Conservation (phyloP, 2,113 vertebrate genomes). For the Pseudolaguvia tuberculata region DNA sequence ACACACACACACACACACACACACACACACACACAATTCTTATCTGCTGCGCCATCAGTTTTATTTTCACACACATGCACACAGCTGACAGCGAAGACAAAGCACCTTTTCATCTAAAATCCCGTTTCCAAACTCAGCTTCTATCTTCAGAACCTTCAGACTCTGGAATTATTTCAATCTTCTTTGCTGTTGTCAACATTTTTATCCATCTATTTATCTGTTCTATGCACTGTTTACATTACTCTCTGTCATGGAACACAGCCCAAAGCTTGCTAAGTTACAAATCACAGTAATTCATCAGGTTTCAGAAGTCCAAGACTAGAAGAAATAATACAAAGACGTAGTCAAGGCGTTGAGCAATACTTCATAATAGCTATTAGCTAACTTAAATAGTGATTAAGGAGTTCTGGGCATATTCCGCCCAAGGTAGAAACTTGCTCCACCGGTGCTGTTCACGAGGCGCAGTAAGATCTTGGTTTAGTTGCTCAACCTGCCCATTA, state of each 20-base stretch:
- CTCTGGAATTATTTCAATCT: not conserved
- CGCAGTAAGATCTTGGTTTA: too few relatives aligned
- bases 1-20: too few relatives aligned
- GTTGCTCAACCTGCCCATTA: too few relatives aligned
- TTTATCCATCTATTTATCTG: not conserved
- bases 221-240: not conserved
- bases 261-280: constrained; percentile 7
- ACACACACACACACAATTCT: not conserved
- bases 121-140: not conserved
- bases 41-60: constrained; percentile 20
- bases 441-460: too few relatives aligned
- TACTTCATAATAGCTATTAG: too few relatives aligned
- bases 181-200: not conserved
- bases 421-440: too few relatives aligned
- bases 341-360: too few relatives aligned
- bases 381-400: too few relatives aligned
- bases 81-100: constrained; percentile 22
- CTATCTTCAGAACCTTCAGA: not conserved
- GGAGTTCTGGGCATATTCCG: too few relatives aligned
- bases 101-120: constrained; percentile 2
- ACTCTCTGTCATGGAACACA: not conserved
- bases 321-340: too few relatives aligned
- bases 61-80: not conserved
- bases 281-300: constrained; percentile 5
- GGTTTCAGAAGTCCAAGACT: too few relatives aligned